A percentile compares a stretch with the other conserved stretches of the same genome.
Evolutionary conservation across 2,113 vertebrate species (phyloP).

Genomic region (Poecilia latipinna): DNA sequence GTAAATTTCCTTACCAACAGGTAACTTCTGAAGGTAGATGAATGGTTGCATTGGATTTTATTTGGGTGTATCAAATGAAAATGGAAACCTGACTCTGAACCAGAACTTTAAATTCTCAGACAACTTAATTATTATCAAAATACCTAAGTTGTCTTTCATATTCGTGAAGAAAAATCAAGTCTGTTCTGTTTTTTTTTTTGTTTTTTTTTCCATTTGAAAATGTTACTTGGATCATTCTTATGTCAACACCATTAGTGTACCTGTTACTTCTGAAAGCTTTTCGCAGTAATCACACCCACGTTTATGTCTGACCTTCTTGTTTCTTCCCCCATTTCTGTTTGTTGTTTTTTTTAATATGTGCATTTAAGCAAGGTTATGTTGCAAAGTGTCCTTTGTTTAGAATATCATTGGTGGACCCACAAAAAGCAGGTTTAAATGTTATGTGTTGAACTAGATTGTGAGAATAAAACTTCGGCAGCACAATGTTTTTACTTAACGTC

Average conservation of each 20-base stretch:
- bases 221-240: not conserved
- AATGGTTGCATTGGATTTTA: not conserved
- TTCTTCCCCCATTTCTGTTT: constrained; percentile 48
- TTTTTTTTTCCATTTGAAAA: constrained; percentile 9
- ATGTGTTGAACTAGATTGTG: not conserved
- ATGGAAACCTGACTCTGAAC: too few relatives aligned
- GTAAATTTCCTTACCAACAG: not conserved
- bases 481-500: not conserved
- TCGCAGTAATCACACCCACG: constrained; percentile 39
- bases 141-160: not conserved
- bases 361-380: constrained; percentile 61
- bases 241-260: constrained; percentile 1
- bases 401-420: constrained; percentile 15
- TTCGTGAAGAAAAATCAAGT: not conserved
- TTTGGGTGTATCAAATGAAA: not conserved
- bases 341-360: constrained; percentile 65
- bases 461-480: not conserved
- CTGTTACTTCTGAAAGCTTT: constrained; percentile 33
- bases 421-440: constrained; percentile 32
- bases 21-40: not conserved
- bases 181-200: not conserved
- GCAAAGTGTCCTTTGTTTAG: constrained; percentile 29
- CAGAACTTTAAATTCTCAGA: too few relatives aligned
- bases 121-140: not conserved
- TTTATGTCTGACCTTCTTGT: constrained; percentile 63